Base-by-base conservation (phyloP, 2,888 invertebrate genomes). In the Lamproptera curius region DNA sequence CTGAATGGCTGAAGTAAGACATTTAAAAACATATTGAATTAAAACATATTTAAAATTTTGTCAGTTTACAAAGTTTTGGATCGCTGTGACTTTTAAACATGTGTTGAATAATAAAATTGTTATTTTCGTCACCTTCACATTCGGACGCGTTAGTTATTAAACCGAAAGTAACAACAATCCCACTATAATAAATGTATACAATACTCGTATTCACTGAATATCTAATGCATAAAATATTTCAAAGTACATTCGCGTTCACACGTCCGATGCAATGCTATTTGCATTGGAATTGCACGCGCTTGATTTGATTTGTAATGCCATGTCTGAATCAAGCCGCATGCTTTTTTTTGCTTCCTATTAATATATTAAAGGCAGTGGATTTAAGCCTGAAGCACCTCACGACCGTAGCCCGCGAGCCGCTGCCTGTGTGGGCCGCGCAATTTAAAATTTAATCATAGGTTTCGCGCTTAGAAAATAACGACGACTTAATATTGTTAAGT, bases 391-490 rank as follows among this genome's bases (percentile, higher is more conserved):
- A 64, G 53, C 62, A 55, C 60, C 63, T 72, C 70, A 70, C 71
- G 70, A 63, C 59, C 60, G 62, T 64, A 67, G 59, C 55, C 54
- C 58, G 63, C 63, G 63, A 59, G 63, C 62, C 56, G 60, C 72
- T 39, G 59, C 61, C 59, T 73, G 67, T 73, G 74, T 72, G 76
- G 64, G 67, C 63, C 51, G 51, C 50, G 63, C 67, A 74, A 73
- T 76, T 76, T 76, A 72, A 73, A 75, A 74, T 71, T 73, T 73
- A 76, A 78, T 75, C 71, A 66, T 64, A 67, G 63, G 59, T 64
- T 65, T 54, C 50, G 65, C 70, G 70, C 59, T 57, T 49, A 59
- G 61, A 60, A 63, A 38, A 47, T 35, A 38, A 47, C 34, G 55
- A 45, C 26, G 26, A 36, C 17, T 46, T 31, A 41, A 36, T 23